Evolutionary conservation across 2,113 vertebrate genomes (phyloP).

Genomic region (Saguinus midas): DNA sequence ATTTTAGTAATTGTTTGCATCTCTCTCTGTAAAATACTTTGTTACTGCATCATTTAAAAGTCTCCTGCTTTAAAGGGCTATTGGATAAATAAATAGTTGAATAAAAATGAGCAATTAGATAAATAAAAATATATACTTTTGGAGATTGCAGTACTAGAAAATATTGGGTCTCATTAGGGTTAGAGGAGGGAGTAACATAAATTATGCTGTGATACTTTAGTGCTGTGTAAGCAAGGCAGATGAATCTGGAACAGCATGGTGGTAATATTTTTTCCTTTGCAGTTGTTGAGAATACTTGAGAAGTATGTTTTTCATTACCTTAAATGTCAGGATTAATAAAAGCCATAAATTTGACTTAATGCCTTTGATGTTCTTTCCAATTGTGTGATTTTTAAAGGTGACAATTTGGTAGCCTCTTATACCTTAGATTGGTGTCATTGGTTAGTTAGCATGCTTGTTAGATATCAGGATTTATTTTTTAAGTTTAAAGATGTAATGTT

Average conservation of each 20-base stretch:
- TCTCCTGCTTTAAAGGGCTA: not conserved
- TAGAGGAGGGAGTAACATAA: not conserved
- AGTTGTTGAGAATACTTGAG: not conserved
- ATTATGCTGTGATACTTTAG: not conserved
- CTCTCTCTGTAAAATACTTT: not conserved
- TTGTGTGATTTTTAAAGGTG: constrained; percentile 1
- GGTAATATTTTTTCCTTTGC: not conserved
- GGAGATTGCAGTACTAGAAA: not conserved
- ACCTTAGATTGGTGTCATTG: not conserved
- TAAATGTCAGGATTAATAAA: not conserved
- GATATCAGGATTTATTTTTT: not conserved
- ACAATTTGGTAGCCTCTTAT: not conserved
- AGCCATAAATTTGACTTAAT: not conserved
- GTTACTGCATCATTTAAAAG: constrained; percentile 4
- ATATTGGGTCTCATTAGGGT: not conserved
- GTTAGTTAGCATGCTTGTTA: not conserved
- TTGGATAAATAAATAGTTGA: not conserved
- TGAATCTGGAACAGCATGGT: not conserved
- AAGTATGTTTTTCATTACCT: not conserved
- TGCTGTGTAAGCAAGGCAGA: not conserved
- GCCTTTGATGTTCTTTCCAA: not conserved
- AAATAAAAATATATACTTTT: not conserved
- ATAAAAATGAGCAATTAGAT: not conserved
- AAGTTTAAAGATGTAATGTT: not conserved
- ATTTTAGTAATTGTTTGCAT: not conserved